These are phyloP conservation scores for Chionomys nivalis DNA, from an alignment of 2,113 vertebrate genomes.

Conservation along the genomic window DNA sequence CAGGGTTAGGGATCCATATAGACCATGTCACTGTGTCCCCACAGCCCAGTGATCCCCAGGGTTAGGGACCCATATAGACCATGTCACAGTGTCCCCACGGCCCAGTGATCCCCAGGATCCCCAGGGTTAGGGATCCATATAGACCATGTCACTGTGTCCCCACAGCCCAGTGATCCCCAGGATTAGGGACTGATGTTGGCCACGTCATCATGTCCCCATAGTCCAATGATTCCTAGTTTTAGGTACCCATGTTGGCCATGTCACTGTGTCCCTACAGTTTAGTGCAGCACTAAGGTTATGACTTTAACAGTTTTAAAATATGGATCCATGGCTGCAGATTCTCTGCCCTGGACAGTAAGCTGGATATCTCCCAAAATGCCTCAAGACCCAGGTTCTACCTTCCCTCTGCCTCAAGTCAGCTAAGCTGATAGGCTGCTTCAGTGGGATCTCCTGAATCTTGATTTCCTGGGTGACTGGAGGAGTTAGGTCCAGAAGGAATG, in stretches of 20 bases:
- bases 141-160: neutral
- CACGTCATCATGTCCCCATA: neutral
- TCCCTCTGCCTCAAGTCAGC: neutral
- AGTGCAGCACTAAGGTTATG: neutral
- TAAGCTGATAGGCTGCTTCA: neutral
- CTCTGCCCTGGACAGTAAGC: neutral
- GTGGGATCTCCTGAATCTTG: neutral
- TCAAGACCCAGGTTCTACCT: neutral
- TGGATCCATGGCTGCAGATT: neutral
- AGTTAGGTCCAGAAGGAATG: neutral
- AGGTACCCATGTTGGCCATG: neutral
- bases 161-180: neutral
- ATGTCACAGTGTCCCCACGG: neutral
- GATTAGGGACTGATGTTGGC: neutral
- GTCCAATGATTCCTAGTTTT: neutral
- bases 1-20: neutral
- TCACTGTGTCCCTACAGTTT: neutral
- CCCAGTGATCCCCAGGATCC: neutral
- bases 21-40: neutral
- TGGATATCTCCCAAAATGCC: fast-evolving
- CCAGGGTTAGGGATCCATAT: neutral
- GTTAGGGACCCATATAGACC: neutral
- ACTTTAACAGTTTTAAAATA: neutral
- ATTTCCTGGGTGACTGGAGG: neutral
- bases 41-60: neutral